Evolutionary conservation across 2,113 vertebrate species (phyloP).

Genomic region (Macquaria ambigua): DNA sequence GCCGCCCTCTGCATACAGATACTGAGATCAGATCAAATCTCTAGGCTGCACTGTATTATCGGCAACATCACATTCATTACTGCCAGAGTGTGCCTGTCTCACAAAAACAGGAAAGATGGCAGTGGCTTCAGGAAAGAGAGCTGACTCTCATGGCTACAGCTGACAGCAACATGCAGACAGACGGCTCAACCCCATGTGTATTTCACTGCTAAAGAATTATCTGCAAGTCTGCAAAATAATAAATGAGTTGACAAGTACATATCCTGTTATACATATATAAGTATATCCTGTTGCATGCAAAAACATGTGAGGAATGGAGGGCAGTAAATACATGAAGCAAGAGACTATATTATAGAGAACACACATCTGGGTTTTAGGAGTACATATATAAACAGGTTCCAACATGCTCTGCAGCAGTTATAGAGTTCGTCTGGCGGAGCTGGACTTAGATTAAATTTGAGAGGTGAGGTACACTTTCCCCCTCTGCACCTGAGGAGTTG

Average conservation of each 20-base stretch:
- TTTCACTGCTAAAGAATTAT: neutral
- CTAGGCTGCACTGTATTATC: constrained; percentile 1
- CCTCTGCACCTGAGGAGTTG: neutral
- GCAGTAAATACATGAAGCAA: constrained; percentile 18
- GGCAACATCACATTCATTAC: constrained; percentile 22
- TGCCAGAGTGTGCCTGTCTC: constrained; percentile 14
- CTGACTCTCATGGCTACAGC: constrained; percentile 10
- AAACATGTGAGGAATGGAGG: constrained; percentile 38
- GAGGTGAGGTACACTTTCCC: neutral
- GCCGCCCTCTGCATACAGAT: constrained; percentile 8
- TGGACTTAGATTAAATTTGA: constrained; percentile 9
- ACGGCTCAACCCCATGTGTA: neutral
- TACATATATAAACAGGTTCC: constrained; percentile 9
- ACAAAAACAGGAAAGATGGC: constrained; percentile 79
- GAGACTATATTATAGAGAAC: constrained; percentile 10
- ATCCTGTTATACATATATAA: too few relatives aligned
- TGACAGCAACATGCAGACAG: neutral
- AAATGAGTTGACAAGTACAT: neutral
- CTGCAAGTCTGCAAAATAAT: neutral
- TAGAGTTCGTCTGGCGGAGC: constrained; percentile 17
- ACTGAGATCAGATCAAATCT: constrained; percentile 18
- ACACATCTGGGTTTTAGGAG: constrained; percentile 20
- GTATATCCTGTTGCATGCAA: constrained; percentile 7
- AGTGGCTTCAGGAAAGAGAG: constrained; percentile 54
- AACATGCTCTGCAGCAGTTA: neutral